Base-by-base conservation (phyloP, 2,797 vertebrate species). In the Ceryle rudis region DNA sequence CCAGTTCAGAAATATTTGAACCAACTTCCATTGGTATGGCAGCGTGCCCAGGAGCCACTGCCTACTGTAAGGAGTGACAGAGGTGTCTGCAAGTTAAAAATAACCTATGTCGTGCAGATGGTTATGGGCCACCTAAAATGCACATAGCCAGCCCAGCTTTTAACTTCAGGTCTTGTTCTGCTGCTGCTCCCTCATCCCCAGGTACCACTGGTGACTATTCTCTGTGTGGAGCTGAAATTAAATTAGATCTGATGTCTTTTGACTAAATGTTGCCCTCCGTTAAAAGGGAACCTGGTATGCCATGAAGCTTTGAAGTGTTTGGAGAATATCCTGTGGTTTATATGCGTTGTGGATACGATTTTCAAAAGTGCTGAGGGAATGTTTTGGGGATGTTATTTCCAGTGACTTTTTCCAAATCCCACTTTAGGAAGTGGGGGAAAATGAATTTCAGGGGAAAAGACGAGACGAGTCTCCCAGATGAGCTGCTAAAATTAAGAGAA, bases 401-500 rank as follows among this genome's bases (percentile, higher is more conserved):
- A 89, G 29, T 57, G 86, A 22, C 62, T 85, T 51, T 77, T 84
- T 61, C 70, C 81, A 83, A 82, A 80, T 93, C 69, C 51, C 0
- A 0, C 74, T 77, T 62, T 94, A 93, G 80, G 89, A 94, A 92
- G 74, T 31, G 20, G 20, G 51, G 62, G 52, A 73, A 92, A 80
- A 83, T 93, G 81, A 62, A 81, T 94, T 96, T 95, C 85, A 52
- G 90, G 89, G 89, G 82, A 91, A 25, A 37, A n/a, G 62, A 85
- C 66, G 81, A 93, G 91, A 95, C 81, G 91, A 93, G 94, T 84
- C 95, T 95, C 94, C 89, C 77, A 95, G 95, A 66, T 0, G 16
- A 91, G 81, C 91, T 94, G 94, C 84, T 94, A 70, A 96, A 97
- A 91, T 93, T 92, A 90, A 95, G 87, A 55, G 91, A 91, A 90